Evolutionary conservation across 2,888 invertebrate genomes (phyloP).

Genomic region (Gymnoscelis rufifasciata): DNA sequence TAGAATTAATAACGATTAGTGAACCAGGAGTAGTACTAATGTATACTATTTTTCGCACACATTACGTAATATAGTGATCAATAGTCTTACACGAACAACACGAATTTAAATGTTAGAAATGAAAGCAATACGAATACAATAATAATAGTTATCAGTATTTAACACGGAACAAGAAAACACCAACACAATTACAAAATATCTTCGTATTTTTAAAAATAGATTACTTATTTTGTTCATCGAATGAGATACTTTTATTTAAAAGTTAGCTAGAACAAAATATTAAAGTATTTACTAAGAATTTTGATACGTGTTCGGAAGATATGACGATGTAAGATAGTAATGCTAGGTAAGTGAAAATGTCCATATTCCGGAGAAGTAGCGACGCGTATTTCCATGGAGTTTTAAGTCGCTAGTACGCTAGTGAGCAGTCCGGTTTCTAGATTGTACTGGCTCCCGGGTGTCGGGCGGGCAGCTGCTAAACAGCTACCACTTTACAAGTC

Average conservation of each 20-base stretch:
- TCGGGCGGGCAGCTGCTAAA: background rate
- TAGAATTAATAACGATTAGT: conserved; percentile 4
- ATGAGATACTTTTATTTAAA: conserved; percentile 29
- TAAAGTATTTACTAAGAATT: conserved; percentile 48
- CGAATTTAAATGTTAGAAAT: conserved; percentile 23
- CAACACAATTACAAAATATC: conserved; percentile 33
- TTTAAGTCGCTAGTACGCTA: background rate
- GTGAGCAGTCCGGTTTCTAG: background rate
- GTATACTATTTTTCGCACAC: conserved; percentile 17
- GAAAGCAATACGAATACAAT: conserved; percentile 24
- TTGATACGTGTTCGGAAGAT: conserved; percentile 56
- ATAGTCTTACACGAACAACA: conserved; percentile 14
- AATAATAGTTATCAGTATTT: conserved; percentile 9
- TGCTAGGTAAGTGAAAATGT: conserved; percentile 39
- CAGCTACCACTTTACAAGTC: too few relatives aligned
- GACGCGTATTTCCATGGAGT: conserved; percentile 4
- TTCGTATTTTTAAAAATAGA: conserved; percentile 28
- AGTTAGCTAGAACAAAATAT: conserved; percentile 56
- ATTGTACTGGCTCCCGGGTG: background rate
- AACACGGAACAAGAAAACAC: conserved; percentile 7
- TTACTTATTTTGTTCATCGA: conserved; percentile 1
- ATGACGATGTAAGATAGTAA: conserved; percentile 37
- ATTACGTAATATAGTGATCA: conserved; percentile 10
- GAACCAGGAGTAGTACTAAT: conserved; percentile 11
- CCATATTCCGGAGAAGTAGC: conserved; percentile 33